These are phyloP conservation scores for Tangara arthus DNA, from an alignment of 2,797 vertebrate species.

Conservation along the genomic window DNA sequence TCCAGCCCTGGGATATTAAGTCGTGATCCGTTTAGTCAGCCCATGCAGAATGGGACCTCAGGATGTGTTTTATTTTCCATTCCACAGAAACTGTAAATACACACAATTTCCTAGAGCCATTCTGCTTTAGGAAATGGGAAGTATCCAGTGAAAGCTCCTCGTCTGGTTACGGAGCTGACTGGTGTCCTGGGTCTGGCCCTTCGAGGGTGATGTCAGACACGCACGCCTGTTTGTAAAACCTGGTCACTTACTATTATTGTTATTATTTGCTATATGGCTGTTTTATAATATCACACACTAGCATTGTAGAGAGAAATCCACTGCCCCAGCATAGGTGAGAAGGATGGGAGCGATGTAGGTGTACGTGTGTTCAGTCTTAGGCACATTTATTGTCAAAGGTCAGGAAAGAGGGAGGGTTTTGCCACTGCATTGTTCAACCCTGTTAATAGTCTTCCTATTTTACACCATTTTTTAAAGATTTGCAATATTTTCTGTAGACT, in stretches of 20 bases:
- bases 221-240: background rate
- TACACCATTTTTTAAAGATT: conserved; percentile 72
- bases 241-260: conserved; percentile 14
- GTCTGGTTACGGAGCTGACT: background rate
- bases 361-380: conserved; percentile 25
- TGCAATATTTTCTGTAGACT: conserved; percentile 75
- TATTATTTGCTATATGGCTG: conserved; percentile 48
- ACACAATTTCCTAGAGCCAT: conserved; percentile 40
- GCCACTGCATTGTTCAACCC: conserved; percentile 65
- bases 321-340: conserved; percentile 15
- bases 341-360: background rate
- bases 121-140: conserved; percentile 32
- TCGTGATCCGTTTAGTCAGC: conserved; percentile 13
- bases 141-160: background rate
- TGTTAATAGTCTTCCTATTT: conserved; percentile 76
- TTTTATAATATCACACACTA: conserved; percentile 44
- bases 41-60: background rate
- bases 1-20: background rate
- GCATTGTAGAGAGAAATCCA: conserved; percentile 48
- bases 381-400: conserved; percentile 48
- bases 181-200: background rate
- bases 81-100: conserved; percentile 54
- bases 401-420: conserved; percentile 62
- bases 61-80: conserved; percentile 48
- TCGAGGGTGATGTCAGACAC: background rate